Evolutionary conservation across 2,888 invertebrate genomes (phyloP).

Genomic region (Brachyopa scutellaris): DNA sequence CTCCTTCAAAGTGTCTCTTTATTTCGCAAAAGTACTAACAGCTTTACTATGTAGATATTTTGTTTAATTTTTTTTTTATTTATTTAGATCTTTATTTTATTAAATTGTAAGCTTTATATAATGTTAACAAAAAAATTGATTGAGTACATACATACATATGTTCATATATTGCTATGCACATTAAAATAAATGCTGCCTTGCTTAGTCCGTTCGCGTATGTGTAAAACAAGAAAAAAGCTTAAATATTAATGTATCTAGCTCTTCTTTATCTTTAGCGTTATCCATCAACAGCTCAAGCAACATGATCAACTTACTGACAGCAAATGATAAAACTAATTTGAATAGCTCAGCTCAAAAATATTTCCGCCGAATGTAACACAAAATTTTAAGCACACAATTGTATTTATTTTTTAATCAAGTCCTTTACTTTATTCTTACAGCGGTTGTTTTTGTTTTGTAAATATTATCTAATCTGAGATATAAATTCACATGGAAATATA

Average conservation of each 20-base stretch:
- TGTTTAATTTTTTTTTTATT: too few species aligned
- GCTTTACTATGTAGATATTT: too few species aligned
- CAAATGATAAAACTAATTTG: constrained; percentile 53
- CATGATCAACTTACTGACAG: constrained; percentile 61
- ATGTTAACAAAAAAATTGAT: too few species aligned
- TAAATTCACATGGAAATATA: too few species aligned
- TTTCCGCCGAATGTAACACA: constrained; percentile 27
- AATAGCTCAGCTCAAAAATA: constrained; percentile 21
- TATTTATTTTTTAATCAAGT: neutral
- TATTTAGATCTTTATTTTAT: too few species aligned
- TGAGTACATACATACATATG: too few species aligned
- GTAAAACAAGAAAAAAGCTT: neutral
- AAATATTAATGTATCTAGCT: neutral
- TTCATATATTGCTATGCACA: too few species aligned
- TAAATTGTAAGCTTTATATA: too few species aligned
- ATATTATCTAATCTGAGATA: neutral
- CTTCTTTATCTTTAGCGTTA: constrained; percentile 1
- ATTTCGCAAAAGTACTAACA: too few species aligned
- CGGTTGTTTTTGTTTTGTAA: constrained; percentile 47
- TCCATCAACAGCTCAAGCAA: constrained; percentile 37
- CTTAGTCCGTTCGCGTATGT: too few species aligned
- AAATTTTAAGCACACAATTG: constrained; percentile 58
- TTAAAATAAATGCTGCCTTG: too few species aligned
- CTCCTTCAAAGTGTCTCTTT: too few species aligned
- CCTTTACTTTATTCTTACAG: neutral